phyloP scores from a whole-genome alignment of 2,113 vertebrate species.

The Clarias batrachus region DNA sequence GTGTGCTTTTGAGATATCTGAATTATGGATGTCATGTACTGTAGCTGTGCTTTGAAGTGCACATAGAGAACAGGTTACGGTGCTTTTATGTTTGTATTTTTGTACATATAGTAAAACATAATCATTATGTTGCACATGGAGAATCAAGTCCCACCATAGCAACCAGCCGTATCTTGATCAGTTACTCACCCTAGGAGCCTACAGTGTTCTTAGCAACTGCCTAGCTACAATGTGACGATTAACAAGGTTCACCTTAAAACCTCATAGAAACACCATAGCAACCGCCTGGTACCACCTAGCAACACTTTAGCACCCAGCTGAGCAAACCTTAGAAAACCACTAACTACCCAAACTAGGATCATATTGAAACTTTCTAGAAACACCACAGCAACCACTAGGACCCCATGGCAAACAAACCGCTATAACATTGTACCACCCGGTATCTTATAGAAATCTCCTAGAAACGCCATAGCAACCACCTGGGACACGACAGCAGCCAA shows the following conservation, averaged over 20 bases:
- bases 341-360: not conserved
- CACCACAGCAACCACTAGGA: too few species aligned
- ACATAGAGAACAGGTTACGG: not conserved
- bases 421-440: too few species aligned
- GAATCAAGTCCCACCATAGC: not conserved
- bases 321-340: too few species aligned
- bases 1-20: not conserved
- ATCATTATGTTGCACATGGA: not conserved
- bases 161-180: not conserved
- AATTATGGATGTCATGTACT: not conserved
- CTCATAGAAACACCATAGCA: not conserved
- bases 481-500: not conserved
- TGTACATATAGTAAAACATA: not conserved
- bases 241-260: not conserved
- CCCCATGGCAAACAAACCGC: too few species aligned
- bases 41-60: not conserved
- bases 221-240: not conserved
- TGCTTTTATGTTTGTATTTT: not conserved
- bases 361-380: too few species aligned
- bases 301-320: not conserved
- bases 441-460: not conserved
- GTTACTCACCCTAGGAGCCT: too few species aligned
- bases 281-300: not conserved
- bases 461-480: not conserved
- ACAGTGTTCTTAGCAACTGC: too few species aligned